Evolutionary conservation across 2,888 invertebrate species (phyloP).

Genomic region (Listrodromus nycthemerus): DNA sequence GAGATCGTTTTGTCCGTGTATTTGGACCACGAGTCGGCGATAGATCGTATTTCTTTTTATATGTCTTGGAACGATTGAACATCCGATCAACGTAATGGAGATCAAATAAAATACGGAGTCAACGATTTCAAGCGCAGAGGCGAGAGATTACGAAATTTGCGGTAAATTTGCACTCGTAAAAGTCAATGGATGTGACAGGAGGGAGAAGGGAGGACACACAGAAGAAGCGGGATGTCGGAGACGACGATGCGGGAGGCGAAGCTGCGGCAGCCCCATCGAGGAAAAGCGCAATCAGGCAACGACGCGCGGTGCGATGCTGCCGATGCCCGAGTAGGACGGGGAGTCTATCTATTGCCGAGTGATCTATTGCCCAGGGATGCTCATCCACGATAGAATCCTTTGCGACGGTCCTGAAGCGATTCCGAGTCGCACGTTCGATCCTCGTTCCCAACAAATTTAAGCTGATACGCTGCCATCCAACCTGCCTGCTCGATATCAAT

Average conservation of each 20-base stretch:
- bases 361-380: slow-evolving; percentile 76
- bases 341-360: slow-evolving; percentile 76
- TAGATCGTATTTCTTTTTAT: too few species aligned
- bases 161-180: slow-evolving; percentile 10
- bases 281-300: slow-evolving; percentile 79
- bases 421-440: background rate
- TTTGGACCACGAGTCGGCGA: too few species aligned
- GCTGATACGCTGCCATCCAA: background rate
- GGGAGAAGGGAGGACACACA: background rate
- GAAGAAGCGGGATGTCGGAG: slow-evolving; percentile 58
- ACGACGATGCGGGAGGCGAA: slow-evolving; percentile 55
- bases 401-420: background rate
- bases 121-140: background rate
- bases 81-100: too few species aligned
- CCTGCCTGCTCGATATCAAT: background rate
- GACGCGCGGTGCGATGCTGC: slow-evolving; percentile 64
- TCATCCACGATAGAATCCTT: slow-evolving; percentile 53
- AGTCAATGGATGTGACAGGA: background rate
- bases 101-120: background rate
- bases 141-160: slow-evolving; percentile 6
- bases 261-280: slow-evolving; percentile 70
- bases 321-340: slow-evolving; percentile 50
- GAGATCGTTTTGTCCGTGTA: too few species aligned
- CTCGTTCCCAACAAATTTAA: slow-evolving; percentile 3
- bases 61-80: too few species aligned